phyloP scores from a whole-genome alignment of 2,113 vertebrate genomes.

The Malurus cyaneus region DNA sequence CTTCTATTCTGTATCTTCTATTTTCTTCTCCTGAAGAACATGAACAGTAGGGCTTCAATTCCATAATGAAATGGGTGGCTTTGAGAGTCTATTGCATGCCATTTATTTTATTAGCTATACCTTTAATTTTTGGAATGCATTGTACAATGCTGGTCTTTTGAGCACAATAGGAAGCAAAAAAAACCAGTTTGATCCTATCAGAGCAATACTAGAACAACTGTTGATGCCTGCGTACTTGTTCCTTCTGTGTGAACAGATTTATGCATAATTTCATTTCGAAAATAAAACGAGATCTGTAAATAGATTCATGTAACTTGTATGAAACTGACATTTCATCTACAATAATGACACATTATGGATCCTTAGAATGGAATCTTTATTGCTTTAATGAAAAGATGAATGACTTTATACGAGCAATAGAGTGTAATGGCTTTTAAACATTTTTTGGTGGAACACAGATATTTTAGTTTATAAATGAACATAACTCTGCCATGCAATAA shows the following conservation, averaged over 20 bases:
- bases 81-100: background rate
- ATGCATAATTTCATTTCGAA: background rate
- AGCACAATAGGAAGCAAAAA: background rate
- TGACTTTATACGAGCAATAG: background rate
- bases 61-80: background rate
- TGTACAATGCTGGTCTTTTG: background rate
- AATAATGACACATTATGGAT: background rate
- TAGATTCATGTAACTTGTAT: background rate
- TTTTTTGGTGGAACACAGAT: background rate
- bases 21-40: background rate
- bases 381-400: background rate
- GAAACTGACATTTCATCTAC: background rate
- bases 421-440: background rate
- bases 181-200: background rate
- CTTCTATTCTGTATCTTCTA: background rate
- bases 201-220: background rate
- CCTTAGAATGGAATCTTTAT: background rate
- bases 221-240: background rate
- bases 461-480: background rate
- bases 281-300: background rate
- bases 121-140: slow-evolving; percentile 14
- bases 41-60: background rate
- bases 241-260: background rate
- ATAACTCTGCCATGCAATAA: background rate
- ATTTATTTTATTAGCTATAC: background rate